Evolutionary conservation across 2,888 invertebrate genomes (phyloP), one percentile per base, ranked within the genome.

Genomic region (Crematogaster levior): DNA sequence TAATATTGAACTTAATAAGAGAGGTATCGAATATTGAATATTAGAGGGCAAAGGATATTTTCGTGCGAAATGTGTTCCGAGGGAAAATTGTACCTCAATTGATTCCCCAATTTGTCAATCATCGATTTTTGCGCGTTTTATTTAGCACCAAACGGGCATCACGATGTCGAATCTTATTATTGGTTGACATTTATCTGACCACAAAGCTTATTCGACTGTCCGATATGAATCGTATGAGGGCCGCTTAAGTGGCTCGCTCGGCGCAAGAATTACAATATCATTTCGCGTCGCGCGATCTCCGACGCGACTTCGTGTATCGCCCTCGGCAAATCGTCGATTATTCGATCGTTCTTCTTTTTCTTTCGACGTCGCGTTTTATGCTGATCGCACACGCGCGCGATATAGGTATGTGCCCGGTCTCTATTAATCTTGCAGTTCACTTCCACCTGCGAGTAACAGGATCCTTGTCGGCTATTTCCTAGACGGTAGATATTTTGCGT

Each of bases 401-500:
- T 37, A 30, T 81, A 68, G 58, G 48, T 63, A 80, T 75, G 81
- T 74, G 81, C 73, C 83, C 81, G 86, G 79, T 81, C 85, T 63
- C 43, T 83, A 86, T 89, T 90, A 89, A 89, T 90, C 81, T 72
- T 37, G 46, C 73, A 79, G 86, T 91, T 91, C 89, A 92, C 92
- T 92, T 92, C 91, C 92, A 90, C 87, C 88, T 89, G 84, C 83
- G 83, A 86, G 92, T 92, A 93, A 92, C 90, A 91, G 90, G 91
- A 92, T 92, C 92, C 84, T 87, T 87, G 86, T 80, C 83, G 82
- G 74, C 56, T 82, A 85, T 86, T 90, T 90, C 91, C 89, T 89
- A 87, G 88, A 88, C 87, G 82, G 74, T 82, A n/a, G 82, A 83
- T 86, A 87, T 87, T 88, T 89, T 87, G 90, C 89, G 83, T 88